Conservation (phyloP, 2,888 invertebrate genomes). For the Epicampocera succincta region DNA sequence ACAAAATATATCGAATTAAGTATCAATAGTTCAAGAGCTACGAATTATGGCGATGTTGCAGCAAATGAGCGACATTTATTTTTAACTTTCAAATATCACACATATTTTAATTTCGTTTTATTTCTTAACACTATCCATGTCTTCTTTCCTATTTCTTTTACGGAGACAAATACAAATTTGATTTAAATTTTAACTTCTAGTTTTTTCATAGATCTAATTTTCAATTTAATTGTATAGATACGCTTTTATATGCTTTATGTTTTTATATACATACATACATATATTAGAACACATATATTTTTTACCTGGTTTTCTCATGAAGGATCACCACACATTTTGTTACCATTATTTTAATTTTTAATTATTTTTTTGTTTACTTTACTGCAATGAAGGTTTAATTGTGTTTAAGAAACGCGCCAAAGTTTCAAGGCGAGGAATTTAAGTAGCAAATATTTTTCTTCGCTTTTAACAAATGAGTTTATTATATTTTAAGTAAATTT, state of each 20-base stretch:
- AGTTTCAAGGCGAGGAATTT: too few relatives aligned
- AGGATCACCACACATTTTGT: too few relatives aligned
- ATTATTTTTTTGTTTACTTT: too few relatives aligned
- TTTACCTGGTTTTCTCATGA: not conserved
- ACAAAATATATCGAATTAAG: too few relatives aligned
- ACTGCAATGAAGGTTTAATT: too few relatives aligned
- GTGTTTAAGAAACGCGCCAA: too few relatives aligned
- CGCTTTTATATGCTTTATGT: slow-evolving; percentile 29
- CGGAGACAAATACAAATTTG: slow-evolving; percentile 22
- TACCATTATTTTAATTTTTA: too few relatives aligned
- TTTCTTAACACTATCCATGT: slow-evolving; percentile 37
- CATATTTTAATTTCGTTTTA: slow-evolving; percentile 52
- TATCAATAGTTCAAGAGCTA: too few relatives aligned
- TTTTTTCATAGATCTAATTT: slow-evolving; percentile 61
- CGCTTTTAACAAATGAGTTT: too few relatives aligned
- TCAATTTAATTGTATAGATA: slow-evolving; percentile 61
- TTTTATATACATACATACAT: not conserved
- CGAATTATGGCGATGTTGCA: too few relatives aligned
- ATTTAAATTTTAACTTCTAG: slow-evolving; percentile 60
- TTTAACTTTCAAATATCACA: slow-evolving; percentile 37
- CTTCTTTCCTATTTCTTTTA: slow-evolving; percentile 47
- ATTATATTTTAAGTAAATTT: too few relatives aligned
- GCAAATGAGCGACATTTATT: slow-evolving; percentile 23
- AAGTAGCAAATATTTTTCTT: too few relatives aligned
- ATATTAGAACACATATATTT: not conserved